A percentile compares a stretch with the other conserved stretches of the same genome.
Conservation (phyloP, 2,888 invertebrate genomes). For the Matsumyia berberina region DNA sequence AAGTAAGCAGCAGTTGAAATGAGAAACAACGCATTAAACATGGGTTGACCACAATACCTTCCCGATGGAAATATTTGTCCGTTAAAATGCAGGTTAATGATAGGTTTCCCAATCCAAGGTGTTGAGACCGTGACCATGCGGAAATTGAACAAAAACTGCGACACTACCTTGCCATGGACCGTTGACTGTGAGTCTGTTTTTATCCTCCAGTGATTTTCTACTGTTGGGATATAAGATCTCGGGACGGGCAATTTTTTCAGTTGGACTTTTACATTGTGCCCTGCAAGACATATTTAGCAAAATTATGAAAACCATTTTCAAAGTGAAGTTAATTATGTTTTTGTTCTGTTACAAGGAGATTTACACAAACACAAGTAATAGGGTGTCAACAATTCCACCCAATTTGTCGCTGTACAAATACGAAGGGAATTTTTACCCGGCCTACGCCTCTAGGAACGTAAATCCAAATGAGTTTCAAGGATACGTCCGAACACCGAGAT, state of each 20-base stretch:
- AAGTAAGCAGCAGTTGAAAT: neutral
- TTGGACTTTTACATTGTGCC: constrained; percentile 46
- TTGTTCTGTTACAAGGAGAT: constrained; percentile 23
- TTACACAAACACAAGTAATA: constrained; percentile 12
- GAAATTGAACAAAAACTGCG: constrained; percentile 58
- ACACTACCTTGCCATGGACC: constrained; percentile 50
- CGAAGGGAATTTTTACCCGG: constrained; percentile 65
- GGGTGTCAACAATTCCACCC: constrained; percentile 6
- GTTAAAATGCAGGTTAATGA: constrained; percentile 71
- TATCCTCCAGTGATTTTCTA: constrained; percentile 42
- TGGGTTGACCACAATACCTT: constrained; percentile 15
- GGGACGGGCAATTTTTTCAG: constrained; percentile 47
- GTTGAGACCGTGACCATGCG: constrained; percentile 71
- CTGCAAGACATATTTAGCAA: constrained; percentile 20
- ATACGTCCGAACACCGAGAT: neutral
- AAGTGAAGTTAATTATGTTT: constrained; percentile 44
- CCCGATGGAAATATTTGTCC: constrained; percentile 39
- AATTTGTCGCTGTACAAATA: constrained; percentile 50
- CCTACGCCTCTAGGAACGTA: constrained; percentile 7
- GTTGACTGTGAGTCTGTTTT: constrained; percentile 19
- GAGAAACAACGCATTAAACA: neutral
- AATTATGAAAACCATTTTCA: constrained; percentile 39
- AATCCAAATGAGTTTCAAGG: constrained; percentile 19
- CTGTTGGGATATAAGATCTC: constrained; percentile 48
- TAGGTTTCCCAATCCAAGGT: constrained; percentile 60